Base-by-base conservation (phyloP, 2,888 invertebrate species). In the Argyra leucocephala region DNA sequence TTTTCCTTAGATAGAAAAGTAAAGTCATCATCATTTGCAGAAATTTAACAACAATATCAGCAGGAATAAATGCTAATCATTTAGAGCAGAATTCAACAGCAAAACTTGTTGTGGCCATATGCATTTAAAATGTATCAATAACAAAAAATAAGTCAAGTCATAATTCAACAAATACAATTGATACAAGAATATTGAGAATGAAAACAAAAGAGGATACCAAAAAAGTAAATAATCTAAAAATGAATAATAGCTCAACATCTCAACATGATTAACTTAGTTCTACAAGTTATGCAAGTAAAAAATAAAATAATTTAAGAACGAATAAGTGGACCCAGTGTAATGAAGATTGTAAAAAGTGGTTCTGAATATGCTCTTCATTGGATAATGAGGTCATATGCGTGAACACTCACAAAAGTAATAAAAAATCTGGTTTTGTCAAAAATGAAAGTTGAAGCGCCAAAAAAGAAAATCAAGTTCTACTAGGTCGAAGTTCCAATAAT, bases 261-360 rank as follows among this genome's bases (percentile, higher is more conserved):
- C 68, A 76, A 71, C 74, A 76, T 66, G 78, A 79, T 68, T 79
- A 78, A n/a, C 72, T 71, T 24, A 74, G 73, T 64, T 73, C 73
- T 2, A 73, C 72, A 2, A 74, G 73, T 63, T 72, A 72, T 60
- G 71, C 74, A 58, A 78, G n/a, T n/a, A n/a, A n/a, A n/a, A n/a
- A n/a, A n/a, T n/a, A n/a, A n/a, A n/a, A n/a, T n/a, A n/a, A n/a
- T n/a, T n/a, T n/a, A n/a, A n/a, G n/a, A n/a, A n/a, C n/a, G n/a
- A n/a, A n/a, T n/a, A n/a, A n/a, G n/a, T n/a, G n/a, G n/a, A n/a
- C n/a, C n/a, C n/a, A n/a, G n/a, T n/a, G n/a, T n/a, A n/a, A n/a
- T n/a, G n/a, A n/a, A n/a, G n/a, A n/a, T n/a, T n/a, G n/a, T n/a
- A n/a, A n/a, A n/a, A n/a, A n/a, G n/a, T n/a, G n/a, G n/a, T n/a